Percentiles rank a stretch among this genome's conserved stretches.
These are phyloP conservation scores for Stomatorhinus ivindoensis DNA, from an alignment of 2,113 vertebrate genomes.

Conservation along the genomic window DNA sequence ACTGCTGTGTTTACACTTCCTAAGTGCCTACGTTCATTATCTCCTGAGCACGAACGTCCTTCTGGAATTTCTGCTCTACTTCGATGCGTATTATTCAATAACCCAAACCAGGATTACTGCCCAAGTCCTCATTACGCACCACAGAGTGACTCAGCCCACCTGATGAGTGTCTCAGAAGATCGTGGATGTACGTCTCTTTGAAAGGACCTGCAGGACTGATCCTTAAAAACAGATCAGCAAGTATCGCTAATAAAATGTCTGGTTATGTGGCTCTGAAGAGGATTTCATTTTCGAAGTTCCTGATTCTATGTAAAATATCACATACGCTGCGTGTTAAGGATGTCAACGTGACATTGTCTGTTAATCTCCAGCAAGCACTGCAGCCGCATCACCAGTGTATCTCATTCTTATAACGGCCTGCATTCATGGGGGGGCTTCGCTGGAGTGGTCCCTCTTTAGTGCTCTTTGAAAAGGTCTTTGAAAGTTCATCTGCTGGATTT, in stretches of 20 bases:
- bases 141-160: neutral
- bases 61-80: conserved; percentile 32
- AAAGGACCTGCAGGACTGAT: neutral
- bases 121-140: neutral
- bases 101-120: conserved; percentile 16
- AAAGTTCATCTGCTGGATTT: neutral
- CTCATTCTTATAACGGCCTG: neutral
- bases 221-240: neutral
- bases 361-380: neutral
- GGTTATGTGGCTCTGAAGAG: neutral
- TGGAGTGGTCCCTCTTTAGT: neutral
- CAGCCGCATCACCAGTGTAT: neutral
- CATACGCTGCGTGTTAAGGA: neutral
- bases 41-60: conserved; percentile 23
- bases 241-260: neutral
- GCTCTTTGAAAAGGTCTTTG: neutral
- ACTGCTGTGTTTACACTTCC: conserved; percentile 4
- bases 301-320: neutral
- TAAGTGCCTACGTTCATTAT: conserved; percentile 21
- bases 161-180: neutral
- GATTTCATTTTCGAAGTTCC: neutral
- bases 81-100: conserved; percentile 5
- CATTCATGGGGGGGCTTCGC: neutral
- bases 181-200: neutral
- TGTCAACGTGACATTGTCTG: neutral